These are phyloP conservation scores for Macrochelys suwanniensis DNA, from an alignment of 2,797 vertebrate genomes.

Conservation along the genomic window DNA sequence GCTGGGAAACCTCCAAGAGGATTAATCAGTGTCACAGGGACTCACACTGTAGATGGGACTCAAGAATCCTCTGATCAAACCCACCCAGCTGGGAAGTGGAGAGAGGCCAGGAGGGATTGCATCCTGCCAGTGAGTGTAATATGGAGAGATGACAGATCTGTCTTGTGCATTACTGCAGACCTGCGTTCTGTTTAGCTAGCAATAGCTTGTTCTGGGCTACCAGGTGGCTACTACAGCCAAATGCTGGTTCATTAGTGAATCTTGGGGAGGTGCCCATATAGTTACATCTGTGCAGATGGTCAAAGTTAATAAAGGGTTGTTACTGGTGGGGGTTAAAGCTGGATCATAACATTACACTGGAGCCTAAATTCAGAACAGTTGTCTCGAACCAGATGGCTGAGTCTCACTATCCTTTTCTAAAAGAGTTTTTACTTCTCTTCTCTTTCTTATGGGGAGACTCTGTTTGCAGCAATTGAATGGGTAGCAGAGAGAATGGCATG, in stretches of 20 bases:
- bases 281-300: not conserved
- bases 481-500: not conserved
- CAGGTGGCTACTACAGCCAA: not conserved
- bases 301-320: not conserved
- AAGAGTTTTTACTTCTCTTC: not conserved
- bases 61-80: not conserved
- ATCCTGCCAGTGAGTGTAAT: not conserved
- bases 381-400: not conserved
- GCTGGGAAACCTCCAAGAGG: not conserved
- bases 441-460: not conserved
- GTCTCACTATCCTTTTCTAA: not conserved
- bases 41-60: not conserved
- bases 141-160: not conserved
- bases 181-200: not conserved
- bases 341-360: not conserved
- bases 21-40: not conserved
- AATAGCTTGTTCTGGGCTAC: too few species aligned
- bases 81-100: not conserved
- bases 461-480: conserved; percentile 8
- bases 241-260: not conserved
- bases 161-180: too few species aligned
- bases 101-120: not conserved
- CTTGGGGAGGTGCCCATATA: too few species aligned
- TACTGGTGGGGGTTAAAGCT: not conserved
- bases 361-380: not conserved